These are phyloP conservation scores for Platycercus adscitus DNA, from an alignment of 2,113 vertebrate species.

Conservation along the genomic window DNA sequence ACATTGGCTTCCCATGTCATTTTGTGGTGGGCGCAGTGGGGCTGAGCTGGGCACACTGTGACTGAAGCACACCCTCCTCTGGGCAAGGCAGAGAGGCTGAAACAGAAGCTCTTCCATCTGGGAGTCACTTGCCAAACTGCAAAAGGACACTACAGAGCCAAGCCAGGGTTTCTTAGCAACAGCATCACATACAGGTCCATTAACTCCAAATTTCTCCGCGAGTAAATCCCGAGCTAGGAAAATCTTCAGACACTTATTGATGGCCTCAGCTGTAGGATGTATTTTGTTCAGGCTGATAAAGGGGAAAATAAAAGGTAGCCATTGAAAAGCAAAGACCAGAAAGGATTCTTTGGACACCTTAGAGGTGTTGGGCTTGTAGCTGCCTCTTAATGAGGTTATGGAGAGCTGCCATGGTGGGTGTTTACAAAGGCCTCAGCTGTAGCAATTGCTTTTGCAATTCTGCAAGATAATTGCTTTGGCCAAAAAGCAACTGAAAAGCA, in stretches of 20 bases:
- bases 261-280: neutral
- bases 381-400: accelerated
- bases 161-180: conserved; percentile 55
- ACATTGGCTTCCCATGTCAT: neutral
- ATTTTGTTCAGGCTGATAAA: neutral
- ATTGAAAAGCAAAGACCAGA: neutral
- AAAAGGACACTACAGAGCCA: neutral
- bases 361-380: neutral
- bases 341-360: neutral
- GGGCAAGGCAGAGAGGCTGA: neutral
- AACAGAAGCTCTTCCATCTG: neutral
- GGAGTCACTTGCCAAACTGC: neutral
- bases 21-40: accelerated
- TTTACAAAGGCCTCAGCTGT: neutral
- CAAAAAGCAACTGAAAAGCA: neutral
- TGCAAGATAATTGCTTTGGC: neutral
- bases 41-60: neutral
- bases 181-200: neutral
- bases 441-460: neutral
- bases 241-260: neutral
- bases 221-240: neutral
- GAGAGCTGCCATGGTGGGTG: neutral
- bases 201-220: neutral
- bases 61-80: neutral
- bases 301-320: neutral